Conservation (phyloP, 1,140 invertebrate genomes). For the Drosophila erecta region DNA sequence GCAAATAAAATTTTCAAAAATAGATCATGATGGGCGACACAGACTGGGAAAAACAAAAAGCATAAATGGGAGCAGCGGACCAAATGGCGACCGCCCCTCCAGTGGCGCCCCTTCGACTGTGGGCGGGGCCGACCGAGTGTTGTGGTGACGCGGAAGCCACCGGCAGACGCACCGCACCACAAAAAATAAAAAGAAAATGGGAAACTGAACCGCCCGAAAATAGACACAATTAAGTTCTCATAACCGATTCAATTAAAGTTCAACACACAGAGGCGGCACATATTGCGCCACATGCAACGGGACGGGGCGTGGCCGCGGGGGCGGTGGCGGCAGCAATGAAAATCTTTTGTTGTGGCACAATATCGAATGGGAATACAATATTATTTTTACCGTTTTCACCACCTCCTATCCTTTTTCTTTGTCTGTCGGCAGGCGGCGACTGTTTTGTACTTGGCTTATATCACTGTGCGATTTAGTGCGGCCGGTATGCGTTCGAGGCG, state of each 20-base stretch:
- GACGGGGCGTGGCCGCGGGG: constrained; percentile 10
- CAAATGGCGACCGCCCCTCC: constrained; percentile 45
- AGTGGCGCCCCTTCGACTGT: background rate
- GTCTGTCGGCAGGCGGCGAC: constrained; percentile 53
- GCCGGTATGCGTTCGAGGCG: constrained; percentile 26
- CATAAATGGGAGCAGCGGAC: constrained; percentile 51
- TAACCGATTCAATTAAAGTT: constrained; percentile 78
- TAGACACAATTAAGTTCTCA: constrained; percentile 80
- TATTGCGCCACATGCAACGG: constrained; percentile 59
- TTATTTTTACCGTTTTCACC: constrained; percentile 62
- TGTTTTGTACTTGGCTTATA: constrained; percentile 73
- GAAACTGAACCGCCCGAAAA: constrained; percentile 57
- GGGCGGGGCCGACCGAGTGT: constrained; percentile 40
- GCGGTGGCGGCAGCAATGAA: background rate
- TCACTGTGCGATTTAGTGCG: constrained; percentile 47
- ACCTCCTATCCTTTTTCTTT: constrained; percentile 48
- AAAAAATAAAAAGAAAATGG: too few relatives aligned
- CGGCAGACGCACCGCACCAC: constrained; percentile 44
- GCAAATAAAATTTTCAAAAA: constrained; percentile 76
- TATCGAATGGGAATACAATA: constrained; percentile 12
- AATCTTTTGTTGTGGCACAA: constrained; percentile 35
- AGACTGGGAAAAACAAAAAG: constrained; percentile 36
- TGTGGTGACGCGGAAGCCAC: constrained; percentile 62
- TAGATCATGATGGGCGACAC: constrained; percentile 73
- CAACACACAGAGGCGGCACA: constrained; percentile 21